Percentiles rank a stretch among this genome's conserved stretches.
phyloP scores from a whole-genome alignment of 2,888 invertebrate species.

The Uropetala carovei region DNA sequence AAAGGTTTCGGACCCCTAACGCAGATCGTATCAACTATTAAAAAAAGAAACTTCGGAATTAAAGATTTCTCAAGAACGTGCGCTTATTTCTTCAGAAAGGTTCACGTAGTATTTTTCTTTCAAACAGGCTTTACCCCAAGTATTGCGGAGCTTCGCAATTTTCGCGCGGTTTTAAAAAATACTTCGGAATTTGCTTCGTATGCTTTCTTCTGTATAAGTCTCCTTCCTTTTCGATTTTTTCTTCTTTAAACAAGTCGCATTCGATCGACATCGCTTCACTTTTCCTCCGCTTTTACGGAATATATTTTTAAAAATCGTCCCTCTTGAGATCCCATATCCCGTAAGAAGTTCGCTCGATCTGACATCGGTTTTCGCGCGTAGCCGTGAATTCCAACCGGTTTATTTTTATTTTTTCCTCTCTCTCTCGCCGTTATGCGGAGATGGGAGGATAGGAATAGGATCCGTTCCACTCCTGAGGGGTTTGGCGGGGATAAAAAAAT shows the following conservation, averaged over 20 bases:
- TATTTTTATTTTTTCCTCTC: neutral
- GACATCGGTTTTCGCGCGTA: too few relatives aligned
- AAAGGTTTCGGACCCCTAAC: too few relatives aligned
- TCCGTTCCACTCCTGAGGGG: neutral
- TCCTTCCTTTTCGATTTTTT: neutral
- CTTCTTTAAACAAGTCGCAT: neutral
- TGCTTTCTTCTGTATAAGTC: neutral
- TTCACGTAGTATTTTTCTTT: too few relatives aligned
- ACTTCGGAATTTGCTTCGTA: neutral
- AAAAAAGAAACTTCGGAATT: too few relatives aligned
- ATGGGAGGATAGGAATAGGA: neutral
- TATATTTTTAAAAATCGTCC: neutral
- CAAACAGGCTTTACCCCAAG: too few relatives aligned
- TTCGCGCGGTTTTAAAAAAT: neutral
- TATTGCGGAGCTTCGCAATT: neutral
- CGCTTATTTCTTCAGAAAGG: too few relatives aligned
- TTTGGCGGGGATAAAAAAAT: neutral
- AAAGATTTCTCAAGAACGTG: too few relatives aligned
- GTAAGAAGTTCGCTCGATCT: neutral
- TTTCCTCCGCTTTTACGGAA: neutral
- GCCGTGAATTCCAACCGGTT: too few relatives aligned
- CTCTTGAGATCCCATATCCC: neutral
- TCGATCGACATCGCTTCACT: neutral
- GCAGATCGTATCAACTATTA: too few relatives aligned
- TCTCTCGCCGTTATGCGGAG: neutral